phyloP scores from a whole-genome alignment of 2,113 vertebrate genomes.

The Clarias gariepinus region DNA sequence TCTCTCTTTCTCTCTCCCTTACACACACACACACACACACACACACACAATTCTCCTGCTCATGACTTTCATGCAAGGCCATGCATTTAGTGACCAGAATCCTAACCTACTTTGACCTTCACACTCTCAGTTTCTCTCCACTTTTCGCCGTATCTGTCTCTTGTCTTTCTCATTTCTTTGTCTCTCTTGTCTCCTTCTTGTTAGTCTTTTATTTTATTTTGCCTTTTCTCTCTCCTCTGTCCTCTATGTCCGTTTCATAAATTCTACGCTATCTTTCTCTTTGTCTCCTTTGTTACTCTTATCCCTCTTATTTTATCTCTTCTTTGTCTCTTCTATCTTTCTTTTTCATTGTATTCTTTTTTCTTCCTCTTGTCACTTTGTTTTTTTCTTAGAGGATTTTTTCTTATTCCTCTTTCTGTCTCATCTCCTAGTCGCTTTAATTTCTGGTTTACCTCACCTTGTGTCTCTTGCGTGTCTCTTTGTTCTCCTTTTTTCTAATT shows the following conservation, averaged over 20 bases:
- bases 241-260: too few relatives aligned
- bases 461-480: too few relatives aligned
- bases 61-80: not conserved
- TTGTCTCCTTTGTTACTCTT: too few relatives aligned
- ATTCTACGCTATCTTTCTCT: too few relatives aligned
- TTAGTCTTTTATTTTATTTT: not conserved
- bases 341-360: too few relatives aligned
- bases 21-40: not conserved
- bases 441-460: not conserved
- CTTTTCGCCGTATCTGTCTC: not conserved
- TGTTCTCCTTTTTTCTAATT: too few relatives aligned
- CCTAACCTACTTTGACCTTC: not conserved
- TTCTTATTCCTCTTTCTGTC: too few relatives aligned
- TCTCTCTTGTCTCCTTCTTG: not conserved
- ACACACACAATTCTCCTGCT: not conserved
- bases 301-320: too few relatives aligned
- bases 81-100: not conserved
- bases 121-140: not conserved
- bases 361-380: too few relatives aligned
- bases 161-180: not conserved
- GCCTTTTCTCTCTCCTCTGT: not conserved
- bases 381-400: too few relatives aligned
- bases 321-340: too few relatives aligned
- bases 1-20: slow-evolving; percentile 31
- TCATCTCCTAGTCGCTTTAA: too few relatives aligned